Evolutionary conservation across 2,113 vertebrate species (phyloP), one percentile per base, ranked within the genome.

Genomic region (Dendropsophus ebraccatus): DNA sequence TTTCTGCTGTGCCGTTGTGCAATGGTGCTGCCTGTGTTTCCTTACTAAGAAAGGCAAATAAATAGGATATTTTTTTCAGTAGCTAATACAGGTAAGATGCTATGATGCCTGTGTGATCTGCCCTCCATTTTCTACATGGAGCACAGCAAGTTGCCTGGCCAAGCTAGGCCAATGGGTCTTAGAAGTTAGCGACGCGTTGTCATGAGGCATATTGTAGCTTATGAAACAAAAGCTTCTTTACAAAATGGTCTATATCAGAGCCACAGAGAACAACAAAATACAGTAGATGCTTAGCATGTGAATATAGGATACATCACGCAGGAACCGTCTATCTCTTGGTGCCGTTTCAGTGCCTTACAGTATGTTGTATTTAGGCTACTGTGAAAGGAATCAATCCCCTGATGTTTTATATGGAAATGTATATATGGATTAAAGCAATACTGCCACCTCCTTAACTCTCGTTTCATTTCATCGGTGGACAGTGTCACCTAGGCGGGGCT

Each of bases 61-160:
- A 84, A 76, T 76, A 84, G 23, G 16, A 45, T 3, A 1, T 72
- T 37, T 83, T 79, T 45, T 56, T 84, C 83, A 84, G 83, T 84
- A 84, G 83, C 83, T 65, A 32, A 77, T 47, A 67, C 83, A 62
- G 49, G 45, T 76, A 21, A 65, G 56, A 62, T 65, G 37, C 56
- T n/a, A 47, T 60, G 47, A 84, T 60, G 8, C 5, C n/a, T 28
- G 37, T 74, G 82, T 74, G 30, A 56, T 41, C 21, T 50, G 12
- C 32, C 23, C 30, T 28, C 17, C 25, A 17, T n/a, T n/a, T 14
- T 23, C 35, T 45, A 45, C 41, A 69, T 16, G 2, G 41, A 45
- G 17, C 56, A 73, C 81, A 72, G 19, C 4, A 47, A 28, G 37
- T 41, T 32, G 67, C 35, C 35, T 47, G 70, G 41, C 82, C 41